phyloP scores from a whole-genome alignment of 2,797 vertebrate species.

The Novumbra hubbsi region DNA sequence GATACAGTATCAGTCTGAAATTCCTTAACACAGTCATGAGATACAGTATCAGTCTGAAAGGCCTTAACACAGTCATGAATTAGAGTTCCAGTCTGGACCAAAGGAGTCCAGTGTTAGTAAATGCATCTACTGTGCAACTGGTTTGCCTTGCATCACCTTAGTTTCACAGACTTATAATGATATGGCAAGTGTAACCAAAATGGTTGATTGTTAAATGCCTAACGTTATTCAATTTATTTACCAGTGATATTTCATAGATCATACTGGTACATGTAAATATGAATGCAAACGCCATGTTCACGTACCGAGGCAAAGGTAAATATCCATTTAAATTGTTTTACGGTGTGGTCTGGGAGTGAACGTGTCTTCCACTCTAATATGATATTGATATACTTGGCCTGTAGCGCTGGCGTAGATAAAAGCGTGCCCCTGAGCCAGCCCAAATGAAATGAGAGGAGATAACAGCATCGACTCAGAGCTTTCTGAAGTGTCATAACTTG shows the following conservation, averaged over 20 bases:
- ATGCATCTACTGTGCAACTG: background rate
- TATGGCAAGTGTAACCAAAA: background rate
- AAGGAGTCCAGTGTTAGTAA: background rate
- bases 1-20: too few species aligned
- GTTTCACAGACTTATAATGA: background rate
- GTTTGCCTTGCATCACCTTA: background rate
- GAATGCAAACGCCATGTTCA: constrained; percentile 15
- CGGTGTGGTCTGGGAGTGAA: constrained; percentile 37
- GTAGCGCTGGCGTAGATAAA: constrained; percentile 39
- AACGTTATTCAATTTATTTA: too few species aligned
- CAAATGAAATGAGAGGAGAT: constrained; percentile 64
- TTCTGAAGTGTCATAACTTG: constrained; percentile 63
- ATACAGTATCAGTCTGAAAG: too few species aligned
- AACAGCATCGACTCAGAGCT: constrained; percentile 55
- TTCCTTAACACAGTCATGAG: too few species aligned
- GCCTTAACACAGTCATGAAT: too few species aligned
- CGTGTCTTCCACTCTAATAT: constrained; percentile 48
- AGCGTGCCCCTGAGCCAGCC: constrained; percentile 51
- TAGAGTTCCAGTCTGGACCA: background rate
- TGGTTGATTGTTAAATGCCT: background rate
- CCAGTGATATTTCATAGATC: background rate
- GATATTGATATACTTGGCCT: constrained; percentile 63
- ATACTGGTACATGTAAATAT: constrained; percentile 7
- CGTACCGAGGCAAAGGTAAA: constrained; percentile 38
- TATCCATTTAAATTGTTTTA: constrained; percentile 46